Evolutionary conservation across 1,140 invertebrate species (phyloP).

Genomic region (Pygmarrhopalites habei): DNA sequence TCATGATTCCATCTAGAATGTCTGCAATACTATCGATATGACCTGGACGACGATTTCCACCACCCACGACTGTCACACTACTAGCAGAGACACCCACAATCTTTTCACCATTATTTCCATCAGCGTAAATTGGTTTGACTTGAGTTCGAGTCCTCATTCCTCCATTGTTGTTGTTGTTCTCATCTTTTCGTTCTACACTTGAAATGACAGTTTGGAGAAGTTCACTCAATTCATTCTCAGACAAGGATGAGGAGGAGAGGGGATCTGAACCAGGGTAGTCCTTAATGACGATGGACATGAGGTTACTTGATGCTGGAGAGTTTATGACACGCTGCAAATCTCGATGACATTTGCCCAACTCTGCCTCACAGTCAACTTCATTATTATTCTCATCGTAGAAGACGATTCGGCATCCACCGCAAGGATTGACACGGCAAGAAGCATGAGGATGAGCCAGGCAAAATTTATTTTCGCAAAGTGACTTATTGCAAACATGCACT

Average conservation of each 20-base stretch:
- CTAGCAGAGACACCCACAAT: conserved; percentile 18
- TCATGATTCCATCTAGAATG: conserved; percentile 33
- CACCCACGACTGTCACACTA: conserved; percentile 1
- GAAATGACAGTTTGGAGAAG: background rate
- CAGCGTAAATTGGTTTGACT: conserved; percentile 23
- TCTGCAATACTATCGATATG: conserved; percentile 27
- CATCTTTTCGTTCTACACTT: background rate
- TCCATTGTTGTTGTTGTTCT: background rate
- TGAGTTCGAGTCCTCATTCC: conserved; percentile 16
- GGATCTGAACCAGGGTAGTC: background rate
- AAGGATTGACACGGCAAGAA: conserved; percentile 44
- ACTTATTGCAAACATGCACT: conserved; percentile 43
- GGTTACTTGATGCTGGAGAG: conserved; percentile 37
- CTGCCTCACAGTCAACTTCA: conserved; percentile 43
- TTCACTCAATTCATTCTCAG: conserved; percentile 1
- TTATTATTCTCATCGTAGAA: conserved; percentile 40
- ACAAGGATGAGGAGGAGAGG: background rate
- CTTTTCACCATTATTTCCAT: conserved; percentile 10
- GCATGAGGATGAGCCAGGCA: conserved; percentile 45
- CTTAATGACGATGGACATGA: background rate
- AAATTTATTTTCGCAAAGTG: conserved; percentile 43
- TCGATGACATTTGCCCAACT: conserved; percentile 43
- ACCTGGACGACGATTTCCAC: conserved; percentile 5
- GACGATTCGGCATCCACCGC: conserved; percentile 45
- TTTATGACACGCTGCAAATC: conserved; percentile 42